Percentiles rank a stretch among this genome's conserved stretches.
Conservation (phyloP, 2,113 vertebrate species). For the Ictidomys tridecemlineatus region DNA sequence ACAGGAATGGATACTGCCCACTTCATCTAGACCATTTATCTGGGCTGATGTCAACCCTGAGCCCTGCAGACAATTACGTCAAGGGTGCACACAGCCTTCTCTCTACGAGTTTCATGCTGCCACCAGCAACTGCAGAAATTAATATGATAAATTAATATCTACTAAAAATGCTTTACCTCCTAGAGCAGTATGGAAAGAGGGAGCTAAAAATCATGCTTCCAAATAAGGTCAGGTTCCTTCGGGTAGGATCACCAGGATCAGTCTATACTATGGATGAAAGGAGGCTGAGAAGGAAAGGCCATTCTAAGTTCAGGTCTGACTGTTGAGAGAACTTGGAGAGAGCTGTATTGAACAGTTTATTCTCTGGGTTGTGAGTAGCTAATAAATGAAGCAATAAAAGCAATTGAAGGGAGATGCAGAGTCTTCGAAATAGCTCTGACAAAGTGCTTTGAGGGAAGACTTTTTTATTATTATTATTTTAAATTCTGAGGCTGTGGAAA, state of each 20-base stretch:
- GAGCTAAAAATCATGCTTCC: slow-evolving; percentile 9
- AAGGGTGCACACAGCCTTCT: neutral
- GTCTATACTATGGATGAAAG: neutral
- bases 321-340: neutral
- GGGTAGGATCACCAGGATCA: neutral
- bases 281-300: neutral
- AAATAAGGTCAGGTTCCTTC: neutral
- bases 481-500: neutral
- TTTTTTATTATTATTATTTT: neutral
- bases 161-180: neutral
- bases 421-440: neutral
- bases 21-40: neutral
- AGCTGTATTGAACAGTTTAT: neutral
- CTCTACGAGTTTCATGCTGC: neutral
- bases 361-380: neutral
- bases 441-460: neutral
- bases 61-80: neutral
- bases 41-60: neutral
- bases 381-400: neutral
- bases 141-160: neutral
- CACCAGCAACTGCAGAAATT: neutral
- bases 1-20: neutral
- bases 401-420: neutral
- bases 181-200: neutral
- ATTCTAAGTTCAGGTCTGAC: neutral